Base-by-base conservation (phyloP, 2,113 vertebrate species). In the Stomatorhinus ivindoensis region DNA sequence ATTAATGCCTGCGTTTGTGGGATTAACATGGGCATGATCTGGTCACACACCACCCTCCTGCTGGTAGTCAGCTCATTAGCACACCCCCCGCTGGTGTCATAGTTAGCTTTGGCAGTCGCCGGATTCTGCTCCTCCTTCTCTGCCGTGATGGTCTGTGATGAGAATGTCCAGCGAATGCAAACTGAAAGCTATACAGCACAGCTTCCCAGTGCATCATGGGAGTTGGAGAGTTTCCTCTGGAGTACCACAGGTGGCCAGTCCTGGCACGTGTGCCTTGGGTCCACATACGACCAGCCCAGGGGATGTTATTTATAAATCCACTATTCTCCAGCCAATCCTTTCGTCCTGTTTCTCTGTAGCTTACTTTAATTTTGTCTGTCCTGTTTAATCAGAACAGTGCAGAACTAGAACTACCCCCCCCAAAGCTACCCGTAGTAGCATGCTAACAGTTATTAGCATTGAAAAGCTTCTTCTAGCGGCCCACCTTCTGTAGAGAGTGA, bases 291-390 rank as follows among this genome's bases (percentile, higher is more conserved):
- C 73, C 35, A 80, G 73, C 35, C 73, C 73, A 19, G 35, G 73
- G 35, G 73, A 80, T 85, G 76, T 89, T 92, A 90, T 92, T 90
- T 92, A 84, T 91, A 90, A 91, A 35, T 69, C 51, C 86, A 0
- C 6, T 55, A 27, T 50, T 86, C 46, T 39, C 35, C 58, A 21
- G 89, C 84, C 91, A 93, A 92, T 93, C 92, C 91, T 31, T 48
- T 90, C 44, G 51, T 31, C 58, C 24, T 88, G 89, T 82, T 90
- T 42, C 89, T 69, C 88, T 89, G 27, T 46, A 24, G 86, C 90
- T 90, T 89, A 89, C 27, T 80, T 61, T 65, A 46, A 61, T 65
- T 84, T 84, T 19, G 73, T 21, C 31, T 85, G 55, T 85, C 86
- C 21, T n/a, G 50, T 90, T 92, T 69, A 73, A 53, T 83, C 48